These are phyloP conservation scores for Coryphaenoides rupestris DNA, from an alignment of 2,113 vertebrate species.

Conservation along the genomic window DNA sequence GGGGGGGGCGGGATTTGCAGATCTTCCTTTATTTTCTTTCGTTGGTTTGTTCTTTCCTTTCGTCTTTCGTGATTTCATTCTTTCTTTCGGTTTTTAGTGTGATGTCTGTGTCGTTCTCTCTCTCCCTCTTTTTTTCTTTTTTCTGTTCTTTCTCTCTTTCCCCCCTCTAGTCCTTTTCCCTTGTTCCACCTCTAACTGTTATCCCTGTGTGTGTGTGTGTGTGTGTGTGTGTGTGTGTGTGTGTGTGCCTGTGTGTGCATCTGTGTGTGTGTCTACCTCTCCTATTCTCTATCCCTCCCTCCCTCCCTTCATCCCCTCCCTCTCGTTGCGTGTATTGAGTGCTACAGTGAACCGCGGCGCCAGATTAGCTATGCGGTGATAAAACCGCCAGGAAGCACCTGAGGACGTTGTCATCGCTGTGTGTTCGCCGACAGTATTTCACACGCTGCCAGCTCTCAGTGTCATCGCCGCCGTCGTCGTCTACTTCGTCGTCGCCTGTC, in stretches of 20 bases:
- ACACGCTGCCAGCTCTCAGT: slow-evolving; percentile 37
- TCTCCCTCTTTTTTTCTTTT: slow-evolving; percentile 1
- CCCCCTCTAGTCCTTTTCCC: not conserved
- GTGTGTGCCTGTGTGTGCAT: slow-evolving; percentile 23
- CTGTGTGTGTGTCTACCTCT: not conserved
- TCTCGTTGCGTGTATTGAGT: no score
- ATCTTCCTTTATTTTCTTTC: slow-evolving; percentile 68
- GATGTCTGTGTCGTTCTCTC: slow-evolving; percentile 10
- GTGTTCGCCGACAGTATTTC: slow-evolving; percentile 44
- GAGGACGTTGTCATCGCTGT: not conserved
- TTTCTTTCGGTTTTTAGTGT: no score
- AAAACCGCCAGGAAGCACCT: no score
- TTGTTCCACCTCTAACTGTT: no score
- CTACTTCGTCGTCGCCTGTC: slow-evolving; percentile 51
- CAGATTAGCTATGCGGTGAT: no score
- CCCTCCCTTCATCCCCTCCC: not conserved
- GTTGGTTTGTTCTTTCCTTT: slow-evolving; percentile 24
- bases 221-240: slow-evolving; percentile 5
- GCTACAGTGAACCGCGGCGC: no score
- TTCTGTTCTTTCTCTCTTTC: not conserved
- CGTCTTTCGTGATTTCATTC: not conserved
- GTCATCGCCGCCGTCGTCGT: slow-evolving; percentile 40
- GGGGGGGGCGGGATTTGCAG: slow-evolving; percentile 86
- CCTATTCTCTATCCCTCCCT: slow-evolving; percentile 16
- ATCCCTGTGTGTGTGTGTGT: not conserved